Conservation (phyloP, 2,113 vertebrate genomes). For the Scalopus aquaticus region DNA sequence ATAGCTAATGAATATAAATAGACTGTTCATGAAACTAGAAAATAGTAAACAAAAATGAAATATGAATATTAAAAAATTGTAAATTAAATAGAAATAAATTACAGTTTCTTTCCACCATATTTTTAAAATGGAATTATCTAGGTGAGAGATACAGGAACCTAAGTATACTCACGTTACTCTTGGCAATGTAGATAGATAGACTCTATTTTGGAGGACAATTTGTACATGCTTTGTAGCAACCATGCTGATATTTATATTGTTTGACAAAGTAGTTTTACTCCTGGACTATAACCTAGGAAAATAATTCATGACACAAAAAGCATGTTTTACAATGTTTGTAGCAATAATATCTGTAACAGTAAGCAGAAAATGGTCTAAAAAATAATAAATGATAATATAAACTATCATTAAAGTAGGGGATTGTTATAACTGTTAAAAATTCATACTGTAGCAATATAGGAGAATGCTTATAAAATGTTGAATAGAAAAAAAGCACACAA, state of each 20-base stretch:
- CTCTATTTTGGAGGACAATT: background rate
- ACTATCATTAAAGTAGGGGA: background rate
- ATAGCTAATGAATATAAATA: constrained; percentile 1
- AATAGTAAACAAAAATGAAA: constrained; percentile 5
- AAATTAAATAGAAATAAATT: background rate
- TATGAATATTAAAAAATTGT: background rate
- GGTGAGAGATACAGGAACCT: background rate
- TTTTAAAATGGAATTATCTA: constrained; percentile 29
- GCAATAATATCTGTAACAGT: background rate
- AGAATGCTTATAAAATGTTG: background rate
- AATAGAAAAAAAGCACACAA: background rate
- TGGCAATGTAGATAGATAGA: background rate
- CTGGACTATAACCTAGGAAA: background rate
- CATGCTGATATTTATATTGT: background rate
- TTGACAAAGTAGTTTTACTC: background rate
- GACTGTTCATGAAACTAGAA: background rate
- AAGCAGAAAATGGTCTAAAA: background rate
- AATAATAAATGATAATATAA: background rate
- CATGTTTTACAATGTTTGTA: background rate
- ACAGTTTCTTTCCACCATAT: background rate
- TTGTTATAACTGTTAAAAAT: constrained; percentile 23
- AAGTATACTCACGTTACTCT: background rate
- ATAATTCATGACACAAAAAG: background rate
- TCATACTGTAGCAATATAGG: background rate
- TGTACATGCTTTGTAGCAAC: constrained; percentile 3